phyloP scores from a whole-genome alignment of 2,888 invertebrate species.

The Polymixis flavicincta region DNA sequence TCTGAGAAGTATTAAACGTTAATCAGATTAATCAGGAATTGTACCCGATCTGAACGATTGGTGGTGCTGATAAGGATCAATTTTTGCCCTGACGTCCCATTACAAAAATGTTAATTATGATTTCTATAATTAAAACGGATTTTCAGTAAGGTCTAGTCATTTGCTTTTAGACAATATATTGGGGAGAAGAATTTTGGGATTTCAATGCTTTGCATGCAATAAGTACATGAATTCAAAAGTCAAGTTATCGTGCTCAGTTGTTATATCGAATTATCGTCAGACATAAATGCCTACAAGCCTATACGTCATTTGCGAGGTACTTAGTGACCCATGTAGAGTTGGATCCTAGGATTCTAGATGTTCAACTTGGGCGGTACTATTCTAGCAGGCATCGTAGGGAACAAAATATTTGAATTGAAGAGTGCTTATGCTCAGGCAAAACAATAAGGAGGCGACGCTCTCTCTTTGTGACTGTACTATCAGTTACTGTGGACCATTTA shows the following conservation, averaged over 20 bases:
- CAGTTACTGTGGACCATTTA: slow-evolving; percentile 62
- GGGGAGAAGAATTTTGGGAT: slow-evolving; percentile 44
- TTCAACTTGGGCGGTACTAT: slow-evolving; percentile 37
- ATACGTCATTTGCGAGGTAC: slow-evolving; percentile 69
- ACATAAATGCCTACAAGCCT: slow-evolving; percentile 67
- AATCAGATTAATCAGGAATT: background rate
- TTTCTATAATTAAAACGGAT: slow-evolving; percentile 41
- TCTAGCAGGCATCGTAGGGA: slow-evolving; percentile 50
- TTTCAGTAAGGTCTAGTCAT: slow-evolving; percentile 65
- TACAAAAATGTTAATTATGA: slow-evolving; percentile 18
- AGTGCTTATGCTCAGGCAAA: slow-evolving; percentile 49
- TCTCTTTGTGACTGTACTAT: slow-evolving; percentile 33
- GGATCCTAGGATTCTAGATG: slow-evolving; percentile 44
- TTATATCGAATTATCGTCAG: slow-evolving; percentile 58
- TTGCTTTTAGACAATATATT: slow-evolving; percentile 64
- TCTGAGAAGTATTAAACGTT: background rate
- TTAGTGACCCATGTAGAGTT: slow-evolving; percentile 65
- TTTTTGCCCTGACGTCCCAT: slow-evolving; percentile 10
- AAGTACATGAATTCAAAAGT: slow-evolving; percentile 55
- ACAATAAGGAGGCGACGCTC: slow-evolving; percentile 33
- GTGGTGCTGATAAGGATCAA: background rate
- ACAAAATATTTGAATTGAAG: slow-evolving; percentile 31
- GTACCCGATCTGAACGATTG: background rate
- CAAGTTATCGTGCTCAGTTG: slow-evolving; percentile 68
- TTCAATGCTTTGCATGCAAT: slow-evolving; percentile 65